Evolutionary conservation across 2,797 vertebrate species (phyloP), one percentile per base, ranked within the genome.

Genomic region (Paedocypris micromegethes): DNA sequence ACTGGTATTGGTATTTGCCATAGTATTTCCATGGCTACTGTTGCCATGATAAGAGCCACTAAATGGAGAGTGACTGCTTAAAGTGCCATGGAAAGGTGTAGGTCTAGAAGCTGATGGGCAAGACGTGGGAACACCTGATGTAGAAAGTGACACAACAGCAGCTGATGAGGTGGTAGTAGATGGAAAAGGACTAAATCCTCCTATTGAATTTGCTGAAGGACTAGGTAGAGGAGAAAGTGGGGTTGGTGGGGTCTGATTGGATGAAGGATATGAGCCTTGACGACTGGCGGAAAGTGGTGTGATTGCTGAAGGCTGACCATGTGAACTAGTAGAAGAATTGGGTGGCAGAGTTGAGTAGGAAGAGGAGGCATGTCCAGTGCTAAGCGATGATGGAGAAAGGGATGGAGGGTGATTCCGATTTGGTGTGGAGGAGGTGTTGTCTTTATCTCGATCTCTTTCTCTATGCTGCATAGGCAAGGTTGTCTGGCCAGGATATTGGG

Each of bases 221-320:
- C 89, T 91, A 5, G 87, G 88, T 75, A 90, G 82, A 4, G 90
- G 90, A 9, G 90, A 91, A 0, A 88, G 78, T 3, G 88, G 87
- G 40, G 86, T 90, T 4, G 89, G 85, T 44, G 90, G 87, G 56
- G 90, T 90, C 79, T 90, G 90, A 72, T 79, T 83, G 23, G 89
- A 84, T 53, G 89, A 83, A 67, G 88, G 83, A 78, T 88, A 90
- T 60, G 87, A 83, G 52, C 78, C 79, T 37, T 86, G 84, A 8
- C 89, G 84, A 49, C 82, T 79, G 61, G 73, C 76, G 50, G 85
- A 71, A 76, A 87, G 78, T 71, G 79, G 78, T 49, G 86, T 78
- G 41, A 78, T 68, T 6, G 85, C 76, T 42, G 83, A 77, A 2
- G 83, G 78, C 64, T 88, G 90, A 49, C 79, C 43, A 51, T 86